Evolutionary conservation across 2,797 vertebrate genomes (phyloP), one percentile per base, ranked within the genome.

Genomic region (Streptopelia turtur): DNA sequence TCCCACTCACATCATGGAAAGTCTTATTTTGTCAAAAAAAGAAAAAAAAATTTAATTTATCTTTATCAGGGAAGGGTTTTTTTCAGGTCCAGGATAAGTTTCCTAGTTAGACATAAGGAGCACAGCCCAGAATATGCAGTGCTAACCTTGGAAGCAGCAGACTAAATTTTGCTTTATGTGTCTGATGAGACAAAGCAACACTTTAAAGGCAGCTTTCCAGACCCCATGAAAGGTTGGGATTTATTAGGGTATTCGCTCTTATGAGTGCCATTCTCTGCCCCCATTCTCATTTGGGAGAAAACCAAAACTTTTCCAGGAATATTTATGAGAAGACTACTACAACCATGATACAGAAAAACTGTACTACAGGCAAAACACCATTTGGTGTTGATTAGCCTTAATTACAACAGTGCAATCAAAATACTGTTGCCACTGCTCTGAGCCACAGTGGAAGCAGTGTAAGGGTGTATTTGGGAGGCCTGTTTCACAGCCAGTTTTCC

Each of bases 21-120:
- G 35, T 41, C 30, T n/a, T 50, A 31, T 75, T 94, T 80, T 61
- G 18, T 78, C 45, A 92, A 64, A 66, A 77, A 80, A 79, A 74
- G 5, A 78, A 74, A 75, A 74, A 1, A 8, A 1, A 2, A 37
- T 84, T 96, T 63, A 69, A 78, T 83, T 89, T 30, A 39, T 74
- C 28, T 68, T 2, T 50, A 56, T 27, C 13, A 30, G 6, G 9
- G 31, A 87, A 90, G 37, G 33, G 2, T 2, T 59, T 88, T 59
- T 89, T 43, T 45, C 69, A 76, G 24, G 13, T 68, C 55, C 49
- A 68, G 31, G 65, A 24, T 47, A 72, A 65, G 31, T 49, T 82
- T 81, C 55, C 55, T 47, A 20, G 24, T 41, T 60, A 81, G 39
- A 15, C 1, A 50, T 18, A 57, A 21, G 24, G 28, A 70, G 45